These are phyloP conservation scores for Chitala chitala DNA, from an alignment of 2,113 vertebrate genomes.

Conservation along the genomic window DNA sequence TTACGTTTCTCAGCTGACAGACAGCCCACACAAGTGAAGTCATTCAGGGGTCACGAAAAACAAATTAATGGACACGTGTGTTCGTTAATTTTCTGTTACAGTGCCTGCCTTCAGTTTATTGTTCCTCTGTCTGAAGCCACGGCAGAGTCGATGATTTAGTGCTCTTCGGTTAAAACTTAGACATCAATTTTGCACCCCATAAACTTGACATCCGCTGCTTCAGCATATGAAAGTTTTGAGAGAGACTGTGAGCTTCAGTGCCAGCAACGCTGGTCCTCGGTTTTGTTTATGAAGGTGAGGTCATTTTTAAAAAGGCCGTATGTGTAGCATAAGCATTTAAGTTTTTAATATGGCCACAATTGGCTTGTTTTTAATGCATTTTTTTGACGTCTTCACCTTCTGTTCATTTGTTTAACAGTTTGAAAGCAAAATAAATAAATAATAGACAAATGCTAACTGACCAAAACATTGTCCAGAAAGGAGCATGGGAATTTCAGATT, in stretches of 20 bases:
- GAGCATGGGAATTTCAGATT: no score
- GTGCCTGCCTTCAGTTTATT: neutral
- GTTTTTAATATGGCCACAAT: no score
- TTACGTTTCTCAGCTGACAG: neutral
- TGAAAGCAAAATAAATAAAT: no score
- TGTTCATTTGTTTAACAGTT: no score
- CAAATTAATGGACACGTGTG: neutral
- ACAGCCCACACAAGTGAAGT: neutral
- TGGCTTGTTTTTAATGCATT: no score
- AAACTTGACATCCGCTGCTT: neutral
- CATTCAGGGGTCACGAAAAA: constrained; percentile 1
- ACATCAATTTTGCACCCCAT: neutral
- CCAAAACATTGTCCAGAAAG: no score
- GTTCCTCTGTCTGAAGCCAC: neutral
- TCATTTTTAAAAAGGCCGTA: no score
- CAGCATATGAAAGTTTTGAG: neutral
- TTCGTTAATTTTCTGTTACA: constrained; percentile 5
- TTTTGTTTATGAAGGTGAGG: no score
- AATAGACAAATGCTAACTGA: no score
- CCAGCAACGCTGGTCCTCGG: no score
- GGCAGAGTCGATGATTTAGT: neutral
- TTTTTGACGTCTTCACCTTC: no score
- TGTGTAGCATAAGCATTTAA: no score
- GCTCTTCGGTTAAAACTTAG: neutral
- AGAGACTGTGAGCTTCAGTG: neutral